phyloP scores from a whole-genome alignment of 2,113 vertebrate species.

The Dryoscopus gambensis region DNA sequence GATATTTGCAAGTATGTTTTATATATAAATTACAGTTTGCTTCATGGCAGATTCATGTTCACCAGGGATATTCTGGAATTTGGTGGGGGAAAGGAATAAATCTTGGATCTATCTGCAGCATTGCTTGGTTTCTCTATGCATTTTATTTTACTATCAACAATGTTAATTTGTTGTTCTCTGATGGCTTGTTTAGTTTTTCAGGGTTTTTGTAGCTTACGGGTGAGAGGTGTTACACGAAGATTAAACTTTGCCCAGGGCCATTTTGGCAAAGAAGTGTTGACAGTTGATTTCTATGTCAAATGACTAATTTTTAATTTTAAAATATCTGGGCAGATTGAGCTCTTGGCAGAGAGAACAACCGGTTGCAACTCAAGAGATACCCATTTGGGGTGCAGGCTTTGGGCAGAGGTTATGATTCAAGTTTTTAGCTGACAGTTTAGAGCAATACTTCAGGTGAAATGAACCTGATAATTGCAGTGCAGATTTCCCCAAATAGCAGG shows the following conservation, averaged over 20 bases:
- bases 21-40: not conserved
- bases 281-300: not conserved
- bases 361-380: not conserved
- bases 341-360: not conserved
- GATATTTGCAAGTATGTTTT: not conserved
- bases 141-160: not conserved
- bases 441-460: not conserved
- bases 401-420: not conserved
- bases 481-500: slow-evolving; percentile 1
- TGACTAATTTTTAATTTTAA: not conserved
- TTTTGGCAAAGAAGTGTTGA: not conserved
- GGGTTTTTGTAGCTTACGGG: not conserved
- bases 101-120: not conserved
- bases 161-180: not conserved
- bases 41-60: not conserved
- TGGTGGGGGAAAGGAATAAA: not conserved
- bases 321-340: not conserved
- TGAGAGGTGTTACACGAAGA: not conserved
- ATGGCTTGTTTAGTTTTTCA: not conserved
- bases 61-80: not conserved
- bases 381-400: not conserved
- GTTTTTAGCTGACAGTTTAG: not conserved
- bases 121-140: not conserved
- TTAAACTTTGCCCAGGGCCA: not conserved
- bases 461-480: not conserved